Evolutionary conservation across 2,113 vertebrate species (phyloP).

Genomic region (Peromyscus polionotus): DNA sequence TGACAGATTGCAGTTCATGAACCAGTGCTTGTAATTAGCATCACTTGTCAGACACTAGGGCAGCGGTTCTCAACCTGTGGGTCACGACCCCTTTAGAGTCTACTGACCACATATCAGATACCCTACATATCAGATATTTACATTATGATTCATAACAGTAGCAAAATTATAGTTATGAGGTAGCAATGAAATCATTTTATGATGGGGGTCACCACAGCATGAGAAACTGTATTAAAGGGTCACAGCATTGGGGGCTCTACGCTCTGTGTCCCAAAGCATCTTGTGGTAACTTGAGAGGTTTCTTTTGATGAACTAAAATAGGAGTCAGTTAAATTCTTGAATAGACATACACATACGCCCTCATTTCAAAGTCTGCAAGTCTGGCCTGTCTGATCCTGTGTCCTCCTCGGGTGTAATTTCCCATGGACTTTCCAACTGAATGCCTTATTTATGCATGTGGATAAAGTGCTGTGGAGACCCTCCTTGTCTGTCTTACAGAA

Average conservation of each 20-base stretch:
- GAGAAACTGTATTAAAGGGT: background rate
- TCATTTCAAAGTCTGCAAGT: conserved; percentile 19
- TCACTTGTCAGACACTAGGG: background rate
- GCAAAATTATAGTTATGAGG: background rate
- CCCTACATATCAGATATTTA: background rate
- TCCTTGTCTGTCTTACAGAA: too few relatives aligned
- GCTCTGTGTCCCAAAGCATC: background rate
- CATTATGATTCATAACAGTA: background rate
- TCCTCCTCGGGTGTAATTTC: background rate
- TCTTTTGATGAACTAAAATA: conserved; percentile 5
- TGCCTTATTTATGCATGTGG: background rate
- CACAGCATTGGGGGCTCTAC: background rate
- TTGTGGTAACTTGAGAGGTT: background rate
- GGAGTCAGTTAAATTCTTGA: background rate
- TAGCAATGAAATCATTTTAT: background rate
- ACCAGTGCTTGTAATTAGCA: background rate
- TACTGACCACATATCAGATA: background rate
- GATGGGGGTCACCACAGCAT: background rate
- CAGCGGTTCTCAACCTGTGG: background rate
- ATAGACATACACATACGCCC: background rate
- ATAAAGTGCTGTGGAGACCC: background rate
- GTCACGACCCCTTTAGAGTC: background rate
- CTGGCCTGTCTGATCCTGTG: background rate
- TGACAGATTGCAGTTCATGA: conserved; percentile 14
- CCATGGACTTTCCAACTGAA: background rate